These are phyloP conservation scores for Anguilla megastoma DNA, from an alignment of 2,797 vertebrate genomes.

Conservation along the genomic window DNA sequence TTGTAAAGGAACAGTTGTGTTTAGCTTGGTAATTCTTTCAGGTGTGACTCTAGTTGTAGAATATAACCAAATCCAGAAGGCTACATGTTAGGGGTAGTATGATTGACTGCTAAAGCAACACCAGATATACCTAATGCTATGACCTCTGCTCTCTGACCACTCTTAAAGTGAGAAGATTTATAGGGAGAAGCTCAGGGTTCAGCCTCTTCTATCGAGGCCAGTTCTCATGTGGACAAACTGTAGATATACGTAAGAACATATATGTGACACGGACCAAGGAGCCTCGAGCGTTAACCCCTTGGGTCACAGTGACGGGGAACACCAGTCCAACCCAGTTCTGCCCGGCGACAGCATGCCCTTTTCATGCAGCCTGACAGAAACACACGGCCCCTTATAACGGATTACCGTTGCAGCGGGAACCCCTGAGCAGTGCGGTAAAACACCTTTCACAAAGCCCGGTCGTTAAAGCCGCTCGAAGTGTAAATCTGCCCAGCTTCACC, in stretches of 20 bases:
- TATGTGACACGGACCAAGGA: neutral
- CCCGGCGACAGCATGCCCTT: neutral
- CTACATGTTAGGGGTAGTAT: neutral
- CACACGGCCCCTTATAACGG: slow-evolving; percentile 31
- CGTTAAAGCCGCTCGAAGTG: slow-evolving; percentile 24
- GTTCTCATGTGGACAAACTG: neutral
- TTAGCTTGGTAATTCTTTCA: neutral
- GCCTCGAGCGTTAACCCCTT: neutral
- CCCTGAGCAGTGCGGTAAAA: slow-evolving; percentile 25
- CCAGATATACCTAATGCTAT: neutral
- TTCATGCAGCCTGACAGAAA: slow-evolving; percentile 23
- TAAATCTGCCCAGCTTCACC: slow-evolving; percentile 35
- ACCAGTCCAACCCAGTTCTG: neutral
- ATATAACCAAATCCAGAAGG: slow-evolving; percentile 1
- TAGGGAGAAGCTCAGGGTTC: neutral
- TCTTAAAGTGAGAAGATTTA: neutral
- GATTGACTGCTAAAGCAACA: slow-evolving; percentile 1
- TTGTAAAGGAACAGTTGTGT: neutral
- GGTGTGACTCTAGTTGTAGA: neutral
- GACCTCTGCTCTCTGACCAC: slow-evolving; percentile 8
- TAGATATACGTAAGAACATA: neutral
- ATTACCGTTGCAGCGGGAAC: slow-evolving; percentile 25
- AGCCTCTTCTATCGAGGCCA: neutral
- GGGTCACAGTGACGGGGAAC: slow-evolving; percentile 35
- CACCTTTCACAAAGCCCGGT: slow-evolving; percentile 18